phyloP scores from a whole-genome alignment of 2,797 vertebrate species.

The Stomatorhinus walkeri region DNA sequence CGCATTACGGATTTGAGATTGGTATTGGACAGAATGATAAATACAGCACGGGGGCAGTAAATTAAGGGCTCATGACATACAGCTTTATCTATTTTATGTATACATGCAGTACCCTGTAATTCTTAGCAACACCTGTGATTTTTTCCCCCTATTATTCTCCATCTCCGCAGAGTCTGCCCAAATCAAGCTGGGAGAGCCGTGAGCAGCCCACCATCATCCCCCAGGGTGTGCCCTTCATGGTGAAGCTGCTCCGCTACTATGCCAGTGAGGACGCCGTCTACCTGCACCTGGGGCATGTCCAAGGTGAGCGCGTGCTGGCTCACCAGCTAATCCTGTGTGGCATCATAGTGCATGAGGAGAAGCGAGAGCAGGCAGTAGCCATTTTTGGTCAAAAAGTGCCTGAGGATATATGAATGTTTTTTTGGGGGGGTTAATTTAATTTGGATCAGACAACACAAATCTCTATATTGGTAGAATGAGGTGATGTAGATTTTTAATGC shows the following conservation, averaged over 20 bases:
- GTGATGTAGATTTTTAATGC: background rate
- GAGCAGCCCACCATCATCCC: slow-evolving; percentile 87
- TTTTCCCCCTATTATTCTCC: background rate
- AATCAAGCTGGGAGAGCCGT: slow-evolving; percentile 76
- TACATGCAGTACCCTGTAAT: background rate
- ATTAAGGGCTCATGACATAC: background rate
- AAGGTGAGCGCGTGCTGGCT: slow-evolving; percentile 63
- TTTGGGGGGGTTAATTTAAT: background rate
- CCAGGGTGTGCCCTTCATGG: slow-evolving; percentile 94
- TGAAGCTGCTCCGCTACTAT: slow-evolving; percentile 82
- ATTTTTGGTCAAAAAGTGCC: background rate
- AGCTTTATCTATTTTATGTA: background rate
- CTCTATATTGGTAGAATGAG: background rate
- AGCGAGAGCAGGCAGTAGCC: background rate
- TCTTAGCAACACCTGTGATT: background rate
- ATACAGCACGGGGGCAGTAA: background rate
- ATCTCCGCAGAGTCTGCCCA: slow-evolving; percentile 76
- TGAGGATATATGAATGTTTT: background rate
- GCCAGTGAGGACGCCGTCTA: slow-evolving; percentile 90
- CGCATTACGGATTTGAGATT: slow-evolving; percentile 27
- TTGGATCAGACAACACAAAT: background rate
- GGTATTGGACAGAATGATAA: background rate
- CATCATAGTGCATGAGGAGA: background rate
- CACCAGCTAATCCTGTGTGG: background rate
- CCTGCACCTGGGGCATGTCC: slow-evolving; percentile 83